These are phyloP conservation scores for Oreochromis aureus DNA, from an alignment of 2,113 vertebrate species.

Conservation along the genomic window DNA sequence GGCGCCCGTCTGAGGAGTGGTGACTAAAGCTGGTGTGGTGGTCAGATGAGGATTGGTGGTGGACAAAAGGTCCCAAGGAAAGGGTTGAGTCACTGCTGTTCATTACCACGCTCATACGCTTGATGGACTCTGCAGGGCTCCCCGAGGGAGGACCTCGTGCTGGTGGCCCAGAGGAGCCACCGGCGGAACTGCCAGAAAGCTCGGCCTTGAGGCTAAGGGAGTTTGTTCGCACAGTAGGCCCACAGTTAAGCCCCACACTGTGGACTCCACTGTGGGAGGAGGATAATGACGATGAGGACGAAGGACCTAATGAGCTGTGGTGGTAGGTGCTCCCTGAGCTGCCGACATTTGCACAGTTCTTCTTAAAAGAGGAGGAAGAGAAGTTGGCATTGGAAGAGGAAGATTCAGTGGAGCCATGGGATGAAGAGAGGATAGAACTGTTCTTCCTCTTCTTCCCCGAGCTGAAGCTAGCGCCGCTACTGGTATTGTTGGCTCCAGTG, in stretches of 20 bases:
- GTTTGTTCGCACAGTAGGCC: constrained; percentile 79
- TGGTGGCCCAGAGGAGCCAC: constrained; percentile 76
- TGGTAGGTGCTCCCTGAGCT: constrained; percentile 85
- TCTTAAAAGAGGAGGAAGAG: constrained; percentile 85
- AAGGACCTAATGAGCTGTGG: constrained; percentile 75
- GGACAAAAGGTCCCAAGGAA: constrained; percentile 92
- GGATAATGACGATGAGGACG: constrained; percentile 63
- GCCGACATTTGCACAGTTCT: constrained; percentile 88
- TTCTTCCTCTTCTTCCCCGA: constrained; percentile 95
- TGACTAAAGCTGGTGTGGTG: constrained; percentile 83
- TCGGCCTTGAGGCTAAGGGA: constrained; percentile 85
- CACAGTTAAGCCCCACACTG: constrained; percentile 82
- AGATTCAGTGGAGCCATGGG: constrained; percentile 81
- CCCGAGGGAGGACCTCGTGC: constrained; percentile 82
- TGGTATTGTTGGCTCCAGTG: constrained; percentile 73
- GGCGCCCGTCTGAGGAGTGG: constrained; percentile 82
- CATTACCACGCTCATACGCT: constrained; percentile 98
- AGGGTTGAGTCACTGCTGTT: constrained; percentile 96
- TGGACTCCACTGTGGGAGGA: constrained; percentile 80
- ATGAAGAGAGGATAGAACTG: constrained; percentile 79
- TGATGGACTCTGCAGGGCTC: constrained; percentile 92
- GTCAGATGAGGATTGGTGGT: constrained; percentile 75
- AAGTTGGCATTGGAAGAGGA: constrained; percentile 77
- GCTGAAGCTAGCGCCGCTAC: constrained; percentile 75
- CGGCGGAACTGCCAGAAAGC: constrained; percentile 72